These are phyloP conservation scores for Willowsia nigromaculata DNA, from an alignment of 2,888 invertebrate species.

Conservation along the genomic window DNA sequence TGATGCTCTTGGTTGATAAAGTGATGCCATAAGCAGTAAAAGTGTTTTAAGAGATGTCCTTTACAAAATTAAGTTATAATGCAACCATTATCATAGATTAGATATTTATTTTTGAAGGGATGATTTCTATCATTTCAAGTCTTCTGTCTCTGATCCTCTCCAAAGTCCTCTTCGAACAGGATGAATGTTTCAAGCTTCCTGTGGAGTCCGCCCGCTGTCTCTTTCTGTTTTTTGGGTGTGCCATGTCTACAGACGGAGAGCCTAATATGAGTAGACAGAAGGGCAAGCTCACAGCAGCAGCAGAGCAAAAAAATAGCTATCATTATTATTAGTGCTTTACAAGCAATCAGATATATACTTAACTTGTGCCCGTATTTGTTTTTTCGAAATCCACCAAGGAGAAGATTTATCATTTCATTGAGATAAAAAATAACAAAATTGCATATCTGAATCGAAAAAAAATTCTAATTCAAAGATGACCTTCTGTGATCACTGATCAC, in stretches of 20 bases:
- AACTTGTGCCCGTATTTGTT: constrained; percentile 72
- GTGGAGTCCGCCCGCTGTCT: constrained; percentile 73
- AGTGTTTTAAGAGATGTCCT: constrained; percentile 56
- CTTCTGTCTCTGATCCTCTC: neutral
- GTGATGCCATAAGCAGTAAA: constrained; percentile 21
- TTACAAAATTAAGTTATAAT: constrained; percentile 15
- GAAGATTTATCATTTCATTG: constrained; percentile 36
- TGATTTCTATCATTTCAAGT: constrained; percentile 2
- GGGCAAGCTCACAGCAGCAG: neutral
- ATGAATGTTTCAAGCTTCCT: constrained; percentile 31
- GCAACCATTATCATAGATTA: constrained; percentile 7
- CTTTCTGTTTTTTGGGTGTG: constrained; percentile 70
- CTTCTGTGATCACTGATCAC: constrained; percentile 32
- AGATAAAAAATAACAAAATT: neutral
- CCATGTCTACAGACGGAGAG: constrained; percentile 50
- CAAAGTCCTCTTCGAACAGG: neutral
- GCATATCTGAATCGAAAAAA: neutral
- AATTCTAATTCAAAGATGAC: constrained; percentile 33
- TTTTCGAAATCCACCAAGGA: constrained; percentile 5
- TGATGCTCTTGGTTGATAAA: neutral
- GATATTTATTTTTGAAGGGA: constrained; percentile 51
- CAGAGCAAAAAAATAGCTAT: too few relatives aligned
- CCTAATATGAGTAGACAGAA: constrained; percentile 60
- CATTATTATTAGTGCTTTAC: neutral
- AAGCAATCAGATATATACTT: neutral